Evolutionary conservation across 2,797 vertebrate species (phyloP).

Genomic region (Hippoglossus hippoglossus): DNA sequence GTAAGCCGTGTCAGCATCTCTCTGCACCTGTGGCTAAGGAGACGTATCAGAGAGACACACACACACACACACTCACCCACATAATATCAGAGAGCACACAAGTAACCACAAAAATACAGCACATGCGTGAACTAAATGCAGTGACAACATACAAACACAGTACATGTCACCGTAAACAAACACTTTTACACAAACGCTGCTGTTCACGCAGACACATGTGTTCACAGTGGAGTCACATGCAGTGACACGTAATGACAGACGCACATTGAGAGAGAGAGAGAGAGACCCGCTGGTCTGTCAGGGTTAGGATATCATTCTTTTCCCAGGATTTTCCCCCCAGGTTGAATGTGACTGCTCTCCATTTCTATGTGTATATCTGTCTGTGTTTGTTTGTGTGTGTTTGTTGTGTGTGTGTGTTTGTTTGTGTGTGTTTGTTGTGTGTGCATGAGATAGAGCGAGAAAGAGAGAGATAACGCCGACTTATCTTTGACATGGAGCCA

Average conservation of each 20-base stretch:
- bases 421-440: constrained; percentile 7
- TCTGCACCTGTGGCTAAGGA: constrained; percentile 62
- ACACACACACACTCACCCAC: neutral
- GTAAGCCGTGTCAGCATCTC: constrained; percentile 58
- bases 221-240: neutral
- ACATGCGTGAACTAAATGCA: neutral
- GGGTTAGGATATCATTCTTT: constrained; percentile 27
- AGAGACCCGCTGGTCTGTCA: neutral
- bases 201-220: neutral
- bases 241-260: neutral
- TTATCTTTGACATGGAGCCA: constrained; percentile 22
- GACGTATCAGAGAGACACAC: constrained; percentile 32
- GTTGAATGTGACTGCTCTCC: constrained; percentile 3
- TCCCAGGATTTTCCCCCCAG: constrained; percentile 13
- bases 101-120: neutral
- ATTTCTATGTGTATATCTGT: neutral
- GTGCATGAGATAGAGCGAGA: neutral
- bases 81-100: too few relatives aligned
- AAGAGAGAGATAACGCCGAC: constrained; percentile 4
- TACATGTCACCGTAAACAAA: neutral
- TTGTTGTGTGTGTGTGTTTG: neutral
- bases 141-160: neutral
- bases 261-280: neutral
- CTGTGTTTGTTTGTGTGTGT: constrained; percentile 1
- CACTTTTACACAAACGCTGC: neutral